These are phyloP conservation scores for Harpagifer antarcticus DNA, from an alignment of 2,797 vertebrate genomes.

Conservation along the genomic window DNA sequence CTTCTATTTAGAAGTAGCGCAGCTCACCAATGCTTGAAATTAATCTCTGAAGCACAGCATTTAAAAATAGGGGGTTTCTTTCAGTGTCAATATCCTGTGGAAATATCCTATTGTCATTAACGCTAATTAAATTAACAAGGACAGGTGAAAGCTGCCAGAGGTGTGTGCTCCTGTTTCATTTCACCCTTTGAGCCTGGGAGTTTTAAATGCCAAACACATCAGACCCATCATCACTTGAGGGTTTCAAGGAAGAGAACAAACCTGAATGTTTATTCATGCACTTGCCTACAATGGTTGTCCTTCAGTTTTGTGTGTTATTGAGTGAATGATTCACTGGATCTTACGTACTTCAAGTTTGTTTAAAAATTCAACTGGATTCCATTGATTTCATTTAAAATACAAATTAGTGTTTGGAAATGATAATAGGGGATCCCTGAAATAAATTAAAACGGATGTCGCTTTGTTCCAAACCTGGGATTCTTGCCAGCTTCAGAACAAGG, in stretches of 20 bases:
- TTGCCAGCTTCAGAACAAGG: slow-evolving; percentile 13
- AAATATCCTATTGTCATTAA: slow-evolving; percentile 26
- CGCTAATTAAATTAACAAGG: slow-evolving; percentile 22
- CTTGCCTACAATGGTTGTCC: not conserved
- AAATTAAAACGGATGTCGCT: slow-evolving; percentile 3
- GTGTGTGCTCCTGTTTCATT: slow-evolving; percentile 9
- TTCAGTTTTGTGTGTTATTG: not conserved
- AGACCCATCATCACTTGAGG: not conserved
- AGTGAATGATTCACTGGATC: not conserved
- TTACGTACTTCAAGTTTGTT: not conserved
- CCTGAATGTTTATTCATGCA: not conserved
- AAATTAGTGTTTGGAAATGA: not conserved
- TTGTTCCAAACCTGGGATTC: slow-evolving; percentile 23
- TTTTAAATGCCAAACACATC: slow-evolving; percentile 21
- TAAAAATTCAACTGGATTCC: not conserved
- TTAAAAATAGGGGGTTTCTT: not conserved
- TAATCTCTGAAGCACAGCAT: no score
- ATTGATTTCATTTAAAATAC: not conserved
- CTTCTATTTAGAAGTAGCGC: no score
- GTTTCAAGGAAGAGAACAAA: not conserved
- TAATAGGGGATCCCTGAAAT: slow-evolving; percentile 3
- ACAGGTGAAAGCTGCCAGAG: slow-evolving; percentile 2
- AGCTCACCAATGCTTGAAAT: no score
- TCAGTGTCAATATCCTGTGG: not conserved
- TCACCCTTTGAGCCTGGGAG: not conserved